Conservation (phyloP, 2,113 vertebrate species). For the Gila orcuttii region DNA sequence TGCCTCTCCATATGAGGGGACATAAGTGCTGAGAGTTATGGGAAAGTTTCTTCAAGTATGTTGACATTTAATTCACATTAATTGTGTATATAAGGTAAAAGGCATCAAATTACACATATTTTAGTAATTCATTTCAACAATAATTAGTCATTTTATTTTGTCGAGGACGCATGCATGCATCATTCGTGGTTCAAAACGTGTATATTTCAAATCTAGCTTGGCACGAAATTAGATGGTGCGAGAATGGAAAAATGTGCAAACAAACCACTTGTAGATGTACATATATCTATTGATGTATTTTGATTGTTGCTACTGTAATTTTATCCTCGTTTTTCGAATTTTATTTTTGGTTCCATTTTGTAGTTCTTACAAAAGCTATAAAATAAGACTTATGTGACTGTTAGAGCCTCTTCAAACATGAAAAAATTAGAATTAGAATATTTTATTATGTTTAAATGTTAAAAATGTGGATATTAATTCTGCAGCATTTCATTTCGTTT, state of each 20-base stretch:
- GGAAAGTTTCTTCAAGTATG: background rate
- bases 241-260: background rate
- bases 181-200: background rate
- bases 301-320: background rate
- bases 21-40: background rate
- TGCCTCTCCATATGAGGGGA: background rate
- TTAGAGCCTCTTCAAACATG: background rate
- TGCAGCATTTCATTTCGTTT: background rate
- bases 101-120: background rate
- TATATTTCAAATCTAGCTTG: background rate
- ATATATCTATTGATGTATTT: background rate
- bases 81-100: background rate
- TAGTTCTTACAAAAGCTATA: background rate
- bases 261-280: background rate
- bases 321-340: background rate
- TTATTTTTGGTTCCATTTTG: background rate
- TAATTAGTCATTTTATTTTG: background rate
- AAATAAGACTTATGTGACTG: background rate
- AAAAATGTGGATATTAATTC: background rate
- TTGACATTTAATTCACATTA: background rate
- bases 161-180: background rate
- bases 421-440: background rate
- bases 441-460: background rate
- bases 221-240: background rate
- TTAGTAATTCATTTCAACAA: background rate